These are phyloP conservation scores for Podarcis muralis DNA, from an alignment of 2,113 vertebrate genomes.

Conservation along the genomic window DNA sequence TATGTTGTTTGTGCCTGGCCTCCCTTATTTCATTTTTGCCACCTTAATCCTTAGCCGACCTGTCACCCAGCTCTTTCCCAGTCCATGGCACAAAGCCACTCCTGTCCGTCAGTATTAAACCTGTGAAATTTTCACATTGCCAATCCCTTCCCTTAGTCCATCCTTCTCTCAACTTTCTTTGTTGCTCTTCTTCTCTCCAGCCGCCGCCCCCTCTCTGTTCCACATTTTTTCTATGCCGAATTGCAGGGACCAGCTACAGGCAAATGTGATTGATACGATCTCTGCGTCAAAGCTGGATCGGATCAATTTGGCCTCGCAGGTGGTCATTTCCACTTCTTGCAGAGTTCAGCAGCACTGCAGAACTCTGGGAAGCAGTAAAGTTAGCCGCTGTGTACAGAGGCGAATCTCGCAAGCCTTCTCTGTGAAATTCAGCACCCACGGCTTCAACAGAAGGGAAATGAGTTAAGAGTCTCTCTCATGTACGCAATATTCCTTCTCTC, in stretches of 20 bases:
- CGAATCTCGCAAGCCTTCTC: background rate
- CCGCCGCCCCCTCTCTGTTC: background rate
- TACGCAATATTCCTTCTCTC: background rate
- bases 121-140: background rate
- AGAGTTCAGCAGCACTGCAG: background rate
- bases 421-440: background rate
- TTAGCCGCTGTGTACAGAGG: slow-evolving; percentile 25
- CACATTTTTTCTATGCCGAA: background rate
- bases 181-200: background rate
- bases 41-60: background rate
- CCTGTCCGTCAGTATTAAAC: background rate
- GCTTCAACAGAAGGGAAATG: background rate
- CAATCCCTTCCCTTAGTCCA: background rate
- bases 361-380: background rate
- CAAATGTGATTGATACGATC: background rate
- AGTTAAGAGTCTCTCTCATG: background rate
- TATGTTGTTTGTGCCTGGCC: background rate
- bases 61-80: background rate
- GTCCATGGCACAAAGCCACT: background rate
- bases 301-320: background rate
- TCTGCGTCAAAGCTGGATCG: background rate
- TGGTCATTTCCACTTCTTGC: background rate
- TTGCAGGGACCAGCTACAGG: background rate
- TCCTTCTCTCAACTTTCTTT: background rate
- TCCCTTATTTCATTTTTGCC: background rate